Percentiles rank a stretch among this genome's conserved stretches.
Conservation (phyloP, 2,113 vertebrate species). For the Shinisaurus crocodilurus region DNA sequence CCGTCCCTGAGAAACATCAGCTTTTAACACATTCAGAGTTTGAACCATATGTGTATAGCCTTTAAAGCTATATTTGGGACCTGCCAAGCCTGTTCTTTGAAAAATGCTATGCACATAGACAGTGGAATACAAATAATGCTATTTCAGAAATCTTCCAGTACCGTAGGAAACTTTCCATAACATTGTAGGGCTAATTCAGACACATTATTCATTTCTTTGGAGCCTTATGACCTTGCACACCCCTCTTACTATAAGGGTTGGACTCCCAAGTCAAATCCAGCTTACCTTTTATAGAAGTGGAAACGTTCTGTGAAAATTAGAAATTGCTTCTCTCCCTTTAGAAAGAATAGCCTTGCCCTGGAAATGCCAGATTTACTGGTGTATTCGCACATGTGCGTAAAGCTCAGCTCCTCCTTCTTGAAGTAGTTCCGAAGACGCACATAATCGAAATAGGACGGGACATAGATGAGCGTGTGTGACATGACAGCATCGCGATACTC, state of each 20-base stretch:
- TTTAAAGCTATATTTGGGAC: background rate
- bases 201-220: fast-evolving
- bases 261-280: fast-evolving
- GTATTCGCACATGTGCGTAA: slow-evolving; percentile 90
- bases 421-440: slow-evolving; percentile 94
- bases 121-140: background rate
- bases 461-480: slow-evolving; percentile 93
- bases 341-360: slow-evolving; percentile 88
- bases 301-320: slow-evolving; percentile 95
- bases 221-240: background rate
- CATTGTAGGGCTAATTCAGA: background rate
- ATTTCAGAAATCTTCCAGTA: background rate
- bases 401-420: slow-evolving; percentile 91
- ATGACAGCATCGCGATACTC: slow-evolving; percentile 95
- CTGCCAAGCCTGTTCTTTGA: background rate
- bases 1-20: background rate
- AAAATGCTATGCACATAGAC: background rate
- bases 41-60: background rate
- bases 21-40: background rate
- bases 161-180: background rate
- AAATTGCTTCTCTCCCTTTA: slow-evolving; percentile 90
- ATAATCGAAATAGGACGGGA: slow-evolving; percentile 96
- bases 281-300: slow-evolving; percentile 97
- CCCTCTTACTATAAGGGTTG: background rate
- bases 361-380: slow-evolving; percentile 83